Conservation (phyloP, 2,888 invertebrate genomes). For the Schrankia costaestrigalis region DNA sequence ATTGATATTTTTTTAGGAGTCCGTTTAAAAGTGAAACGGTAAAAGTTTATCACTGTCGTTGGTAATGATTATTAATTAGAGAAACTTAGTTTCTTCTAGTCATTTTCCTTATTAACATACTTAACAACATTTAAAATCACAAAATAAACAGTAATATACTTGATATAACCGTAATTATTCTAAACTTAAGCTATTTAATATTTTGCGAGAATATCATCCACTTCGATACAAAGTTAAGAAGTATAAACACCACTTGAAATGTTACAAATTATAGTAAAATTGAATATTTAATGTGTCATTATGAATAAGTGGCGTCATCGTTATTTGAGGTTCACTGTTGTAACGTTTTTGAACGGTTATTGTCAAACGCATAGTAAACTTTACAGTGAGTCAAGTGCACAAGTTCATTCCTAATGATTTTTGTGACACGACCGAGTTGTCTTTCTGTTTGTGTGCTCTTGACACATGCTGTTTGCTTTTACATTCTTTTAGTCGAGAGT, state of each 20-base stretch:
- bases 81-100: too few relatives aligned
- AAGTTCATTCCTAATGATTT: constrained; percentile 19
- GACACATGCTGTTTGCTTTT: constrained; percentile 62
- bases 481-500: constrained; percentile 54
- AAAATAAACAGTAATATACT: too few relatives aligned
- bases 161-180: too few relatives aligned
- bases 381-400: constrained; percentile 32
- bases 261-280: neutral
- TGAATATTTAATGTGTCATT: constrained; percentile 1
- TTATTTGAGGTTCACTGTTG: constrained; percentile 22
- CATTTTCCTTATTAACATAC: too few relatives aligned
- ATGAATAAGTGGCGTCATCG: constrained; percentile 15
- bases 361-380: constrained; percentile 51
- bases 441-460: constrained; percentile 52
- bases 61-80: too few relatives aligned
- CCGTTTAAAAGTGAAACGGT: too few relatives aligned
- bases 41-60: too few relatives aligned
- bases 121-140: too few relatives aligned
- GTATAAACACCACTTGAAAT: neutral
- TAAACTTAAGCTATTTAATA: too few relatives aligned
- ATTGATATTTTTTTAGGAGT: too few relatives aligned
- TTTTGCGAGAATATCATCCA: too few relatives aligned
- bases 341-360: constrained; percentile 33
- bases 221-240: too few relatives aligned
- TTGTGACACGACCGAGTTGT: constrained; percentile 12